Percentiles rank a stretch among this genome's conserved stretches.
Evolutionary conservation across 2,888 invertebrate genomes (phyloP).

Genomic region (Spisula subtruncata): DNA sequence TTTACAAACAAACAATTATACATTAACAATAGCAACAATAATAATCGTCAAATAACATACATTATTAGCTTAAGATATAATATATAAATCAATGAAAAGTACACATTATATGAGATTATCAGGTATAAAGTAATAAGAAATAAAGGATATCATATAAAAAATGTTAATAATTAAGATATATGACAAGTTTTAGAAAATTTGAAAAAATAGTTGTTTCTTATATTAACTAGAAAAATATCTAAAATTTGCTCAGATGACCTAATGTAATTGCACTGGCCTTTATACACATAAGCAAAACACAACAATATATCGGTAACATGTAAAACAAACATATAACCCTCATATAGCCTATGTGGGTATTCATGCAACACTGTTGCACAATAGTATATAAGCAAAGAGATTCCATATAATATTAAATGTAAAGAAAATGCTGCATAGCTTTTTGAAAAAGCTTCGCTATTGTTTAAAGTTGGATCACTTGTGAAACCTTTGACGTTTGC

Average conservation of each 20-base stretch:
- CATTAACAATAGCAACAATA: constrained; percentile 40
- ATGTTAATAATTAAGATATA: not conserved
- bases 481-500: not conserved
- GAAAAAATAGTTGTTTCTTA: constrained; percentile 12
- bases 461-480: not conserved
- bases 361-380: constrained; percentile 19
- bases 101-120: constrained; percentile 8
- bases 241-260: constrained; percentile 32
- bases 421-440: not conserved
- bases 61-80: not conserved
- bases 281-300: constrained; percentile 40
- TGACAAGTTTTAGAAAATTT: constrained; percentile 4
- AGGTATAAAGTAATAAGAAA: not conserved
- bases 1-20: constrained; percentile 55
- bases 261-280: constrained; percentile 48
- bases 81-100: constrained; percentile 25
- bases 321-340: constrained; percentile 34
- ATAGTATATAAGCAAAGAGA: not conserved
- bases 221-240: constrained; percentile 26
- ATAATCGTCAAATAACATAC: constrained; percentile 16
- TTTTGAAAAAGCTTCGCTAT: not conserved
- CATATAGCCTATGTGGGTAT: not conserved
- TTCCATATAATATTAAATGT: not conserved
- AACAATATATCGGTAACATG: constrained; percentile 18
- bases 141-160: constrained; percentile 18